Conservation (phyloP, 92 coral and sea anemone species). For the Metridium senile region DNA sequence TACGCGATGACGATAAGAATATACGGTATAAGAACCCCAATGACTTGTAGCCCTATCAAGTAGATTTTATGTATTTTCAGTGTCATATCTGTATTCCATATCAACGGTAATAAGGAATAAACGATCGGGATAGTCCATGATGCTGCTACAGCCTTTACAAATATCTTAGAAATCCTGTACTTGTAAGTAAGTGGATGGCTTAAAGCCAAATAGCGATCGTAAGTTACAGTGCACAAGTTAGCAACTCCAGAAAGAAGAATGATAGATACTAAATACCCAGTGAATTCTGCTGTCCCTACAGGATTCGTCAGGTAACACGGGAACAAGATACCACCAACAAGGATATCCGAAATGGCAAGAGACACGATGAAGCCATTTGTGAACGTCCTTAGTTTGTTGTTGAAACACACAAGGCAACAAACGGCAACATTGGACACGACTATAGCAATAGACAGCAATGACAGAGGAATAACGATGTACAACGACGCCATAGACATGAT, state of each 20-base stretch:
- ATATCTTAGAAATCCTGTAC: conserved; percentile 52
- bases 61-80: conserved; percentile 56
- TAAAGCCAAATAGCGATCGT: conserved; percentile 72
- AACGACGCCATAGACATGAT: conserved; percentile 7
- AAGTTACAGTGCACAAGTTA: conserved; percentile 73
- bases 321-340: conserved; percentile 68
- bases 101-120: conserved; percentile 62
- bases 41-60: conserved; percentile 54
- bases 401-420: conserved; percentile 61
- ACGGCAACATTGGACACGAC: conserved; percentile 67
- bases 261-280: conserved; percentile 56
- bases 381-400: conserved; percentile 59
- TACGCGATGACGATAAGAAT: conserved; percentile 59
- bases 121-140: conserved; percentile 64
- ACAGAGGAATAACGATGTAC: conserved; percentile 47
- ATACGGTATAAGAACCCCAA: conserved; percentile 67
- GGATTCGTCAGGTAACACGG: conserved; percentile 70
- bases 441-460: conserved; percentile 51
- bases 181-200: conserved; percentile 55
- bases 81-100: conserved; percentile 55
- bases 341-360: conserved; percentile 71
- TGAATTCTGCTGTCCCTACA: conserved; percentile 42
- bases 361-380: conserved; percentile 78
- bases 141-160: conserved; percentile 39
- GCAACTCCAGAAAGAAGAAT: conserved; percentile 75